Evolutionary conservation across 2,113 vertebrate genomes (phyloP).

Genomic region (Thamnophis sirtalis): DNA sequence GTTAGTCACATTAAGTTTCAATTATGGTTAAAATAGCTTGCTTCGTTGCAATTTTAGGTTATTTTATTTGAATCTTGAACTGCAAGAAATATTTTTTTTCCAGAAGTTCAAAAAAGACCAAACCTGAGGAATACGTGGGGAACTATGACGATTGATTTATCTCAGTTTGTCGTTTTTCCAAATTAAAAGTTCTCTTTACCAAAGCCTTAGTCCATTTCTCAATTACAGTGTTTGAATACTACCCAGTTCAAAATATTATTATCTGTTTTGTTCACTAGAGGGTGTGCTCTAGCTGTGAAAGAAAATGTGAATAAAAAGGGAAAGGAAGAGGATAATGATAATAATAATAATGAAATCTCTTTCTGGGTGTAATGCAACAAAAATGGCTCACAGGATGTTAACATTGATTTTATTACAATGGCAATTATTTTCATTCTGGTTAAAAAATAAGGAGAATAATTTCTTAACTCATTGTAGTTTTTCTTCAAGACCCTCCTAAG

Average conservation of each 20-base stretch:
- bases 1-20: background rate
- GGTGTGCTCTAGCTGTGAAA: slow-evolving; percentile 68
- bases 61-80: background rate
- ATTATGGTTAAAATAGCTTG: background rate
- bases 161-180: background rate
- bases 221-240: fast-evolving
- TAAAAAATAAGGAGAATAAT: slow-evolving; percentile 50
- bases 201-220: fast-evolving
- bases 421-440: slow-evolving; percentile 44
- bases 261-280: slow-evolving; percentile 55
- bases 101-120: background rate
- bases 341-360: slow-evolving; percentile 16
- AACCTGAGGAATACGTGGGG: background rate
- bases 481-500: slow-evolving; percentile 5
- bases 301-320: background rate
- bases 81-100: background rate
- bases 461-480: slow-evolving; percentile 22
- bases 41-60: background rate
- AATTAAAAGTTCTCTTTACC: background rate
- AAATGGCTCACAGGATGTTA: slow-evolving; percentile 46
- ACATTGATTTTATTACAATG: slow-evolving; percentile 47
- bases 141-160: background rate
- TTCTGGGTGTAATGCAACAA: slow-evolving; percentile 29
- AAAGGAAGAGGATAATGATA: background rate
- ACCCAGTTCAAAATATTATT: fast-evolving